Base-by-base conservation (phyloP, 2,797 vertebrate genomes). In the Taeniopygia guttata region DNA sequence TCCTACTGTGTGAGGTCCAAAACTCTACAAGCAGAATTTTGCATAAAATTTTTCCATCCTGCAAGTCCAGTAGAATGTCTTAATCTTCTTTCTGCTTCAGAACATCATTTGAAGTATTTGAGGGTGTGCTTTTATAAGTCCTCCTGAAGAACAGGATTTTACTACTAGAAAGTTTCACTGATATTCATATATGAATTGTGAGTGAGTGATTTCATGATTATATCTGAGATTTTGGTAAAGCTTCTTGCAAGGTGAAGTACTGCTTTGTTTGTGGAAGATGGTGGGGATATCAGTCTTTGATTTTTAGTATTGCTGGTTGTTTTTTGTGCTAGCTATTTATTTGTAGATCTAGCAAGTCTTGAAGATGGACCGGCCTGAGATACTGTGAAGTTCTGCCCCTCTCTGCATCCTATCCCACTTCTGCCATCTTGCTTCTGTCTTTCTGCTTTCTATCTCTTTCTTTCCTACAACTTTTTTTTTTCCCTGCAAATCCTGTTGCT, bases 331-430 rank as follows among this genome's bases (percentile, higher is more conserved):
- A 36, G 16, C 43, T 67, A 18, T 78, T 79, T 34, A 40, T 78
- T 22, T 56, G 19, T 79, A 66, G 43, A 54, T 55, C 25, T 26
- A 62, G 17, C 1, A 17, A 66, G 4, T 48, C 30, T 80, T 79
- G 38, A 56, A 66, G 59, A 45, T 51, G 18, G 22, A 58, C 17
- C 3, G 34, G 10, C 36, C 22, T 29, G 56, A 51, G 52, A 67
- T 20, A 32, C 22, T 10, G 62, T 49, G 11, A 34, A 83, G 5
- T 77, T 84, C 42, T 72, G 8, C 7, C 38, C 6, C 26, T 40
- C 26, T n/a, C 13, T 52, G 32, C 26, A 42, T 26, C 34, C 19
- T 26, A 4, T 7, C 7, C 2, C 0, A 1, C 18, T 30, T 36
- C 32, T 84, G 26, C 10, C 23, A 49, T 13, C 16, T 75, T 30